These are phyloP conservation scores for Heteronetta atricapilla DNA, from an alignment of 2,113 vertebrate genomes.

Conservation along the genomic window DNA sequence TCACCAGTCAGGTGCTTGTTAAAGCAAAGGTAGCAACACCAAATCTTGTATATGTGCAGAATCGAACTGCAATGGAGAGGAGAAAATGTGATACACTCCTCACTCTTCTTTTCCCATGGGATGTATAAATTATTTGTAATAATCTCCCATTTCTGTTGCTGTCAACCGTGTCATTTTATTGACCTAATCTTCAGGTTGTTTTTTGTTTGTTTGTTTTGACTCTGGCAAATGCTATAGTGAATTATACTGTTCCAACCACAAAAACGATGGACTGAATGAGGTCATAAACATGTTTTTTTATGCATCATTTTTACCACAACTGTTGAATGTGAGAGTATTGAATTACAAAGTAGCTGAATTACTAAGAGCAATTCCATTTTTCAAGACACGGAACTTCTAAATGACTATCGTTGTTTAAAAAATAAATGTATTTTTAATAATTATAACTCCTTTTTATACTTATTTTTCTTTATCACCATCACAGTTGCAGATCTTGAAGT, in stretches of 20 bases:
- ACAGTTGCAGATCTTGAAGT: conserved; percentile 93
- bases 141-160: background rate
- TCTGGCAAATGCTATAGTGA: background rate
- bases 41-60: background rate
- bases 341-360: too few relatives aligned
- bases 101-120: too few relatives aligned
- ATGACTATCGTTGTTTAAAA: background rate
- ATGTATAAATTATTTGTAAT: background rate
- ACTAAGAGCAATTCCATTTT: background rate
- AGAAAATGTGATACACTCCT: background rate
- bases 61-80: background rate
- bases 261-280: background rate
- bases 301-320: background rate
- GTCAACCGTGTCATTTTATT: background rate
- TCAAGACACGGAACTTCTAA: background rate
- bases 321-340: background rate
- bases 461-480: background rate
- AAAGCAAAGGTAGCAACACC: background rate
- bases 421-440: background rate
- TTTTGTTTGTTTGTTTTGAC: background rate
- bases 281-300: background rate
- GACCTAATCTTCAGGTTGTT: background rate
- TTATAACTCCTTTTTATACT: background rate
- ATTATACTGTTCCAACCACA: background rate
- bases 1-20: fast-evolving